Evolutionary conservation across 1,140 invertebrate species (phyloP).

Genomic region (Trichoplusia ni): DNA sequence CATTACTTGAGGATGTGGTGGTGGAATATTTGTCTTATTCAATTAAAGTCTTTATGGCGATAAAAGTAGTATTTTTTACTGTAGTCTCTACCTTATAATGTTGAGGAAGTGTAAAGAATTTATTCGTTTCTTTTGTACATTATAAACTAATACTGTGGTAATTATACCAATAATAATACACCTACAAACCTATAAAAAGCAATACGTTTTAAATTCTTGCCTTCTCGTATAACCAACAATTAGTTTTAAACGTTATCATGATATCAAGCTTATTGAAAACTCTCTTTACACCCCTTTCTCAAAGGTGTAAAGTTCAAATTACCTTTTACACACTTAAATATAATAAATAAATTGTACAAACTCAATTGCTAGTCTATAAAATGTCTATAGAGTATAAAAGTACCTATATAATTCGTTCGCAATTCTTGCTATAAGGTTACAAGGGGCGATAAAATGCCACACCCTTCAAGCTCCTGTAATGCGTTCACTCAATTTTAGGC

Average conservation of each 20-base stretch:
- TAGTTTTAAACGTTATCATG: background rate
- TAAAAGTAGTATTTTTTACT: no score
- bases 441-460: constrained; percentile 8
- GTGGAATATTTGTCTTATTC: no score
- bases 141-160: no score
- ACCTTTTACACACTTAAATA: background rate
- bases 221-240: background rate
- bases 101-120: no score
- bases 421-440: constrained; percentile 9
- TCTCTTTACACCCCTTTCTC: constrained; percentile 1
- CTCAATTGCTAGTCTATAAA: constrained; percentile 20
- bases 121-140: no score
- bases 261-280: constrained; percentile 1
- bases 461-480: constrained; percentile 4
- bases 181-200: background rate
- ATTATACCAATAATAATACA: no score
- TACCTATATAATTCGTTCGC: constrained; percentile 12
- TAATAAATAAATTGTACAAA: constrained; percentile 4
- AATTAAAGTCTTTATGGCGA: no score
- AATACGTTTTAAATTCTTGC: background rate
- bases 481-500: background rate
- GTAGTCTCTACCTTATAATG: no score
- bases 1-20: no score
- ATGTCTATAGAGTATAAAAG: no score
- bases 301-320: constrained; percentile 7